Conservation (phyloP, 2,888 invertebrate genomes). For the Cosmorhoe ocellata region DNA sequence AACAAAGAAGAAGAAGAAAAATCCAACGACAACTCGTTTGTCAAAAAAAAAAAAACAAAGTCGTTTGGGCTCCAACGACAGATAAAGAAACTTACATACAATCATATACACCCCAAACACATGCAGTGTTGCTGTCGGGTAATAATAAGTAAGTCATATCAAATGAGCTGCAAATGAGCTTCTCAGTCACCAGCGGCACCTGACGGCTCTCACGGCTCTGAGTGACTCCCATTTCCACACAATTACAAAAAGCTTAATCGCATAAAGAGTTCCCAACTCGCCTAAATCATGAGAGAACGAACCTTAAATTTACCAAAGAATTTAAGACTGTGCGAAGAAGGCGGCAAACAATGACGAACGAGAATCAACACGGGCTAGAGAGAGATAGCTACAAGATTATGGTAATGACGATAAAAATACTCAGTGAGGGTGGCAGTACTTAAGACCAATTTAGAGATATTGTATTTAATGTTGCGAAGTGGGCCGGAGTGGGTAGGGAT, state of each 20-base stretch:
- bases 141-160: too few species aligned
- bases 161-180: too few species aligned
- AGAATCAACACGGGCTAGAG: slow-evolving; percentile 42
- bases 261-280: slow-evolving; percentile 59
- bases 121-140: too few species aligned
- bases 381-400: slow-evolving; percentile 66
- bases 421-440: slow-evolving; percentile 75
- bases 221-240: slow-evolving; percentile 35
- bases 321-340: slow-evolving; percentile 53
- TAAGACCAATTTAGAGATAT: slow-evolving; percentile 80
- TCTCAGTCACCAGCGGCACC: slow-evolving; percentile 3
- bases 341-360: slow-evolving; percentile 29
- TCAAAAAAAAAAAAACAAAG: too few species aligned
- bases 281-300: slow-evolving; percentile 64
- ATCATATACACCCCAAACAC: too few species aligned
- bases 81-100: too few species aligned
- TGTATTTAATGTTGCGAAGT: slow-evolving; percentile 75
- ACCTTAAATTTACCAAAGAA: slow-evolving; percentile 64
- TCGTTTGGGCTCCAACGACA: too few species aligned
- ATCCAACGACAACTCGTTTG: too few species aligned
- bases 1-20: too few species aligned
- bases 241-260: slow-evolving; percentile 69
- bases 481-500: slow-evolving; percentile 43
- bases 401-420: slow-evolving; percentile 77
- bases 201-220: slow-evolving; percentile 12